Evolutionary conservation across 1,140 invertebrate genomes (phyloP).

Genomic region (Oryctes rhinoceros): DNA sequence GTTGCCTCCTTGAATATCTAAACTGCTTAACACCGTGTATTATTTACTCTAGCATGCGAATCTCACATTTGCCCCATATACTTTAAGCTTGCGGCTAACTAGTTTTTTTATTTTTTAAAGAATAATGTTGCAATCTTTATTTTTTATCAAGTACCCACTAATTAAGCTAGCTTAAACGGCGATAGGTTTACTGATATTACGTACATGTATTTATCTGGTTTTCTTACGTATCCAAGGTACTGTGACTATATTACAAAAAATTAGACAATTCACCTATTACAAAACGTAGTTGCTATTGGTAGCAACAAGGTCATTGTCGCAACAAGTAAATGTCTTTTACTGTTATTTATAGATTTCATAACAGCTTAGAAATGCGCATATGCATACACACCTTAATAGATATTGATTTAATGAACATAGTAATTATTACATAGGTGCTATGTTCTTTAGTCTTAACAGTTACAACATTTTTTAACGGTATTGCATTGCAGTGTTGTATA

Average conservation of each 20-base stretch:
- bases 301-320: conserved; percentile 33
- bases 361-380: conserved; percentile 31
- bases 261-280: conserved; percentile 30
- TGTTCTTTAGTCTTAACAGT: background rate
- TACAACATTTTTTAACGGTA: conserved; percentile 8
- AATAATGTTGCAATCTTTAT: background rate
- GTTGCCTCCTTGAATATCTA: too few relatives aligned
- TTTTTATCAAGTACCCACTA: background rate
- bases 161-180: background rate
- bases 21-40: too few relatives aligned
- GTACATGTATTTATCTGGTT: background rate
- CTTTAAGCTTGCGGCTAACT: background rate
- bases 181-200: background rate
- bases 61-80: too few relatives aligned
- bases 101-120: background rate
- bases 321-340: conserved; percentile 36
- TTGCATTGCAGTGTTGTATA: background rate
- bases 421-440: conserved; percentile 14
- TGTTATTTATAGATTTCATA: conserved; percentile 34
- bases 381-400: conserved; percentile 32
- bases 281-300: conserved; percentile 9
- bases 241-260: conserved; percentile 12
- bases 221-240: background rate
- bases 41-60: too few relatives aligned
- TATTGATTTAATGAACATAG: conserved; percentile 29